phyloP scores from a whole-genome alignment of 2,888 invertebrate genomes.

The Platycnemis pennipes region DNA sequence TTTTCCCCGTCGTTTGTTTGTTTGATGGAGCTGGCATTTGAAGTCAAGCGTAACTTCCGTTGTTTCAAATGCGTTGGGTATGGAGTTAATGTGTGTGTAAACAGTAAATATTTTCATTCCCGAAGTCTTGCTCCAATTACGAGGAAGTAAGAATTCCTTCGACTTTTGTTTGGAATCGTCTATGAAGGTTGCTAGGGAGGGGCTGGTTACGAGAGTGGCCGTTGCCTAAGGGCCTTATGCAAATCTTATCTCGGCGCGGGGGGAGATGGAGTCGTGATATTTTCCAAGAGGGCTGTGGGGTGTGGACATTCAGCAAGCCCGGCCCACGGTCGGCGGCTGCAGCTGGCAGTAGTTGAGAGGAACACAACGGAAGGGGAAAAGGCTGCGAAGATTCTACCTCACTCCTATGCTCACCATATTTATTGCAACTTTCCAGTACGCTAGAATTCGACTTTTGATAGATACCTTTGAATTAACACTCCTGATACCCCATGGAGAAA shows the following conservation, averaged over 20 bases:
- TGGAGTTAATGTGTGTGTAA: neutral
- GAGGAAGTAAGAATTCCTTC: neutral
- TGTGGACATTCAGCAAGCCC: neutral
- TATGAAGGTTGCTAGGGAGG: neutral
- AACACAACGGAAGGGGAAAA: no score
- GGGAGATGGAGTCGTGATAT: neutral
- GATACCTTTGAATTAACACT: no score
- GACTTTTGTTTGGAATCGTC: neutral
- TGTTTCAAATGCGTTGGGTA: neutral
- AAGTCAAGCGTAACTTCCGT: neutral
- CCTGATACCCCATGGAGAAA: no score
- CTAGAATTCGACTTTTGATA: no score
- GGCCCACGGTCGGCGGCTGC: no score
- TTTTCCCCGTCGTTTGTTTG: neutral
- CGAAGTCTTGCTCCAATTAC: neutral
- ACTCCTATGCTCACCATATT: no score
- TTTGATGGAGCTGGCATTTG: neutral
- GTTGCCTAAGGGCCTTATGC: conserved; percentile 3
- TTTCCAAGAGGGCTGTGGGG: neutral
- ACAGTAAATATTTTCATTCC: neutral
- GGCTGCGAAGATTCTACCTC: no score
- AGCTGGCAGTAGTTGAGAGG: no score
- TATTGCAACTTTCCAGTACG: no score
- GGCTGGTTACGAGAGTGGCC: neutral
- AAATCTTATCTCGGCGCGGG: neutral